Conservation (phyloP, 1,140 invertebrate species). For the Magallana ariakensis region DNA sequence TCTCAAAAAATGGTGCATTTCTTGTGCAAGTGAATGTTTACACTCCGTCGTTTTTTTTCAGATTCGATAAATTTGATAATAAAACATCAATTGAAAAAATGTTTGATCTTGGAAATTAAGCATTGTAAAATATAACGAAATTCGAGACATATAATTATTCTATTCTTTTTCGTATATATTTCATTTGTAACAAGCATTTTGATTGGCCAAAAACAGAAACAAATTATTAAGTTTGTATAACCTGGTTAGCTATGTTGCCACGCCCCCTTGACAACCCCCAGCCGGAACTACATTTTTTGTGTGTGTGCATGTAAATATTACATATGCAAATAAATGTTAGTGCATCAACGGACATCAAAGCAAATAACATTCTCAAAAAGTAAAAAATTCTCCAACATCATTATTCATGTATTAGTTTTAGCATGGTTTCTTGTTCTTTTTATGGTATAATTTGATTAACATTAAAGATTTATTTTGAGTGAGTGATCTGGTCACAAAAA, state of each 20-base stretch:
- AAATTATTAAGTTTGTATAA: not conserved
- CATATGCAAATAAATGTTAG: not conserved
- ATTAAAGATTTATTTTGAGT: not conserved
- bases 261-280: not conserved
- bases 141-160: too few species aligned
- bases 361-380: not conserved
- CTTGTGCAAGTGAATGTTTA: too few species aligned
- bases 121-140: too few species aligned
- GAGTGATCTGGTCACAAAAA: not conserved
- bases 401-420: too few species aligned
- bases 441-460: not conserved
- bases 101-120: too few species aligned
- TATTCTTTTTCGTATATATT: not conserved
- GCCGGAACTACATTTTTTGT: not conserved
- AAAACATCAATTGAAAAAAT: too few species aligned
- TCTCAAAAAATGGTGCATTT: too few species aligned
- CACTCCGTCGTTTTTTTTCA: too few species aligned
- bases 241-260: not conserved
- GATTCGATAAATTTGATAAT: too few species aligned
- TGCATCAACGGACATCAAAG: not conserved
- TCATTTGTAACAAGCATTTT: not conserved
- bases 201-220: not conserved
- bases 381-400: not conserved
- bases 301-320: not conserved
- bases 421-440: not conserved